Evolutionary conservation across 2,113 vertebrate genomes (phyloP), one percentile per base, ranked within the genome.

Genomic region (Syrmaticus mikado): DNA sequence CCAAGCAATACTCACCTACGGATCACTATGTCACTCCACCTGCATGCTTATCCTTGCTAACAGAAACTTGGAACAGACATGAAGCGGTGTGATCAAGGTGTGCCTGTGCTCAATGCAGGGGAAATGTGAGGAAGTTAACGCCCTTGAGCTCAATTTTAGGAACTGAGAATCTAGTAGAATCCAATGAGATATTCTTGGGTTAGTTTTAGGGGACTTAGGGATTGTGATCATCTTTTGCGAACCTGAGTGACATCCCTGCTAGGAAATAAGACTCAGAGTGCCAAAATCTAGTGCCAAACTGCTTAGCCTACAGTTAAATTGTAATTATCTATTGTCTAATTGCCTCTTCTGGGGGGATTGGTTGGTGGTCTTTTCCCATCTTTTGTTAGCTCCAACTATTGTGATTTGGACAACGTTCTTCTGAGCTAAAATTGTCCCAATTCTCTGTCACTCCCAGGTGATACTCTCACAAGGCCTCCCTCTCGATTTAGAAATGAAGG

Each of bases 401-500:
- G 75, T 27, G 78, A 4, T 41, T 34, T 30, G n/a, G 8, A 11
- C 12, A 13, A 3, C 6, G 8, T 43, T 72, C 50, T 82, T 40
- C 21, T 78, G 57, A 68, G 22, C 50, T 83, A 9, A 85, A 81
- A 11, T 34, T 46, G 64, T 64, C 52, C 27, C 24, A 7, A 67
- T 83, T 87, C 72, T 90, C 28, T 46, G 2, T 38, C 81, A 38
- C 43, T 83, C 67, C 41, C 43, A 97, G 97, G 96, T 97, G 16
- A 73, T 97, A 43, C 64, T 97, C 78, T 95, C 97, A 1, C 60
- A 85, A 24, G 87, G 65, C 11, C 94, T 91, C 36, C 85, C 93
- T 41, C 89, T 96, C 20, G 94, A 97, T 68, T 28, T 97, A 83
- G 94, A 97, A 89, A 90, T 86, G 80, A 96, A 96, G 82, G 94